A percentile compares a stretch with the other conserved stretches of the same genome.
phyloP scores from a whole-genome alignment of 2,113 vertebrate genomes.

The Phaetusa simplex region DNA sequence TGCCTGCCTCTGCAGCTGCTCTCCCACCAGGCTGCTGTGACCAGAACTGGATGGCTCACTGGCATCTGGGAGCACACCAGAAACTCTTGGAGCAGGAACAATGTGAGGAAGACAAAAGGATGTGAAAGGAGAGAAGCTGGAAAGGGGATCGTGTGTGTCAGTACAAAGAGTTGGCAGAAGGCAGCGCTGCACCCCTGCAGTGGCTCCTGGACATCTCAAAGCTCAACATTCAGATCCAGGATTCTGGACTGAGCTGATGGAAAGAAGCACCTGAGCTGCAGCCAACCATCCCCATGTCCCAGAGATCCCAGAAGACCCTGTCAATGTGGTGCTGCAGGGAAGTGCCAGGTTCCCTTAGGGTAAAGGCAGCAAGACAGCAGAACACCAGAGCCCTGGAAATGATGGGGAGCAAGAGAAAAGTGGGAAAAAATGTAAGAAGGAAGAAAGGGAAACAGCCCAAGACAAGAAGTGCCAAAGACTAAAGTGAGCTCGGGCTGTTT shows the following conservation, averaged over 20 bases:
- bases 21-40: not conserved
- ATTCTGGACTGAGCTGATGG: not conserved
- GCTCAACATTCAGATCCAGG: not conserved
- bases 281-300: not conserved
- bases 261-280: not conserved
- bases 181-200: fast-evolving
- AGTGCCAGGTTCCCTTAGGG: fast-evolving
- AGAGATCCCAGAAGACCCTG: not conserved
- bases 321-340: not conserved
- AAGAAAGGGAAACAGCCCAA: not conserved
- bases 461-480: not conserved
- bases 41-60: not conserved
- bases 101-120: not conserved
- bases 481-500: not conserved
- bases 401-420: not conserved
- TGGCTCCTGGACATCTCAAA: not conserved
- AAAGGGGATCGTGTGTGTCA: fast-evolving
- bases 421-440: not conserved
- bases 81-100: not conserved
- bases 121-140: not conserved
- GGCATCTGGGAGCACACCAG: not conserved
- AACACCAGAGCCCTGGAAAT: not conserved
- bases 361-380: not conserved
- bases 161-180: not conserved
- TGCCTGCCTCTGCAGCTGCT: not conserved